Base-by-base conservation (phyloP, 2,888 invertebrate species). In the Nephrotoma appendiculata region DNA sequence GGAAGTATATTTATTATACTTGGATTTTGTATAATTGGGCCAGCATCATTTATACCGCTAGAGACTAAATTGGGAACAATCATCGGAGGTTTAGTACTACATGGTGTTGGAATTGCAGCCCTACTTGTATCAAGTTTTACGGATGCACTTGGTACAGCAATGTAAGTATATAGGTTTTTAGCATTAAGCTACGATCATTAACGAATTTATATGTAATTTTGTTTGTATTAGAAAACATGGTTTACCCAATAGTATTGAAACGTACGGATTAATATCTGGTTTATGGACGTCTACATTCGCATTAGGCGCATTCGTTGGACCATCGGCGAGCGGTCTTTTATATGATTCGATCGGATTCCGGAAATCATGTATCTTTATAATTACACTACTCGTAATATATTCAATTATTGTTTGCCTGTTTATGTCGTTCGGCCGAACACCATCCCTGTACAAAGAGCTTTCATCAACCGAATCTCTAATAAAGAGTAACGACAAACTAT, bases 281-380 rank as follows among this genome's bases (percentile, higher is more conserved):
- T 93, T 98, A 89, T 98, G 97, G 95, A 97, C 98, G 1, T 97
- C 97, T 0, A 95, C 96, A 0, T 97, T 98, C 89, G 97, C 98
- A 0, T 92, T 98, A 9, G 98, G 98, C 0, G 96, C 96, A 1
- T 96, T 96, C 91, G 94, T 96, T 86, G 97, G 97, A 0, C 96
- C 96, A 0, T 95, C 96, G 0, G 92, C 96, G 1, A 94, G 94
- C 88, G 96, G 96, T 0, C 93, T 96, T 83, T 92, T 97, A 0
- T 94, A 94, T 89, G 96, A 96, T 89, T 93, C 92, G 86, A 94
- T 95, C 86, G 96, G 95, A 0, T 97, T 97, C 90, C 90, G 94
- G 44, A 93, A 93, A 88, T 94, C 95, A 0, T 95, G 96, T 0
- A 91, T 95, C 90, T 96, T 96, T 89, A 94, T 97, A 52, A 93